Conservation (phyloP, 30 jellyfish, hydroid and myxozoan species). For the Chrysaora quinquecirrha region DNA sequence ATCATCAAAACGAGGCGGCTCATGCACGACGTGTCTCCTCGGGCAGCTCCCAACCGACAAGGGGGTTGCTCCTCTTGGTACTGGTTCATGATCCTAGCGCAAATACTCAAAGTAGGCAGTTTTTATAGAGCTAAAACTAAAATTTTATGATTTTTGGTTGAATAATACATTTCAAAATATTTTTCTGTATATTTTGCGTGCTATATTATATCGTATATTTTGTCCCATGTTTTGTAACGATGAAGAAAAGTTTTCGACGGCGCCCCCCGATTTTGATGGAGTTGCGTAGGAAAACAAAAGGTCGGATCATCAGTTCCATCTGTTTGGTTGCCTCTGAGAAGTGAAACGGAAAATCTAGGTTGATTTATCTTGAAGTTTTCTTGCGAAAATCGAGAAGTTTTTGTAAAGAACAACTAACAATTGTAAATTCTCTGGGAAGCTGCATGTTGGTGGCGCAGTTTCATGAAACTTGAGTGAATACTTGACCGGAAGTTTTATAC, state of each 20-base stretch:
- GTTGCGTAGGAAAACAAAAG: conserved; percentile 5
- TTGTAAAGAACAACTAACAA: no score
- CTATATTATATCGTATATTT: no score
- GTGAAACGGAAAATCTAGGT: not conserved
- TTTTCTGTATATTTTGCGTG: no score
- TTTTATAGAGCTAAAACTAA: no score
- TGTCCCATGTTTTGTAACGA: no score
- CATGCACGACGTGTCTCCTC: not conserved
- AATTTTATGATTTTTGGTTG: no score
- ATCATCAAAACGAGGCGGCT: not conserved
- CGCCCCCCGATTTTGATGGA: not conserved
- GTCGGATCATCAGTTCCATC: no score
- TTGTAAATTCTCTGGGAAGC: not conserved
- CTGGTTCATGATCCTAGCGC: no score
- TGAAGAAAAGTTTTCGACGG: no score
- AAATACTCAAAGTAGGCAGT: no score
- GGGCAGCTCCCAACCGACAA: not conserved
- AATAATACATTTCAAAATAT: no score
- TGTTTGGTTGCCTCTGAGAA: not conserved
- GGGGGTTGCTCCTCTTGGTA: no score
- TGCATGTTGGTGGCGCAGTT: not conserved
- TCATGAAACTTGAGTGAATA: not conserved
- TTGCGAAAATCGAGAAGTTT: not conserved
- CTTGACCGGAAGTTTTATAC: not conserved
- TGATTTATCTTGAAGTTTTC: not conserved